Evolutionary conservation across 2,888 invertebrate species (phyloP), one percentile per base, ranked within the genome.

Genomic region (Tricholauxania praeusta): DNA sequence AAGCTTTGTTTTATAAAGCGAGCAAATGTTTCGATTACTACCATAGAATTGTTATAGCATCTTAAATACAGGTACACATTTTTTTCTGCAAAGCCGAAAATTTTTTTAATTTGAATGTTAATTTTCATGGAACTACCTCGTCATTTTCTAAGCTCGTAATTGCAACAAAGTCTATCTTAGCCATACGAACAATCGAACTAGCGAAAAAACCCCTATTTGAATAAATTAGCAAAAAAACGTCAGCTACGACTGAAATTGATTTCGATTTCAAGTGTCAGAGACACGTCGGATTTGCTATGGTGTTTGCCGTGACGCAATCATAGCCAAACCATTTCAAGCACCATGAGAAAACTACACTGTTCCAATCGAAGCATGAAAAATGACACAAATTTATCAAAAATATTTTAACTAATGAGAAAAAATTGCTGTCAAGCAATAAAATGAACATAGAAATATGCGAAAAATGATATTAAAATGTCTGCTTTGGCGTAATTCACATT

Each of bases 361-460:
- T n/a, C 55, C 47, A 71, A 71, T 65, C 71, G 65, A 57, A 51
- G 71, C 49, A 32, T 49, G 59, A 65, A 49, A 55, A 65, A 71
- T 57, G 64, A 65, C 59, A 49, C 59, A 57, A 19, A 71, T 71
- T 71, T 65, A 71, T 65, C 71, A 71, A 65, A 71, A 64, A 47
- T 17, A 63, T 28, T 55, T 39, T 8, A 63, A n/a, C 63, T 55
- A 71, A 64, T 55, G 55, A 63, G 47, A 57, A 53, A 53, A 71
- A 71, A 71, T 53, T 12, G 47, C n/a, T 49, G 32, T 32, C 28
- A 60, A 28, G 28, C 47, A 47, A 17, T 12, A 55, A 53, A 47
- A 12, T 19, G 17, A 19, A 66, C 17, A 53, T 39, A 17, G 10
- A 53, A 53, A 7, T n/a, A 55, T 14, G 53, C 22, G 55, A 63